These are phyloP conservation scores for Acanthacorydalis orientalis DNA, from an alignment of 2,888 invertebrate species.

Conservation along the genomic window DNA sequence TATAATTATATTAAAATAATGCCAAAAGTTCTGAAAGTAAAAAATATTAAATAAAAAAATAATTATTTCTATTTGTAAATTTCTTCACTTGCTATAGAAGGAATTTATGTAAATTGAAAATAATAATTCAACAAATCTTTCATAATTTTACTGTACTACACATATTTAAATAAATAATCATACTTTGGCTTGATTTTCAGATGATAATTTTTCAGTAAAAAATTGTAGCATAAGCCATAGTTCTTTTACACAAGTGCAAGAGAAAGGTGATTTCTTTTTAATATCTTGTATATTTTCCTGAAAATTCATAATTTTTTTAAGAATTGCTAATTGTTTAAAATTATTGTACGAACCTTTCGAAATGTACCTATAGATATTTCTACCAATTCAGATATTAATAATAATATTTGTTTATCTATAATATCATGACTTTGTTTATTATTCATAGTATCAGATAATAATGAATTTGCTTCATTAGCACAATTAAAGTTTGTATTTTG, in stretches of 20 bases:
- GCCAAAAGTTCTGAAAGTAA: slow-evolving; percentile 27
- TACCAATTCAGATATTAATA: slow-evolving; percentile 21
- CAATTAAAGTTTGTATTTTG: not conserved
- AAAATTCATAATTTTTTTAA: slow-evolving; percentile 9
- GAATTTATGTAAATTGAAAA: too few species aligned
- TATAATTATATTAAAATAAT: slow-evolving; percentile 22
- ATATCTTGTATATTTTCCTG: slow-evolving; percentile 26
- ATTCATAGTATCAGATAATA: not conserved
- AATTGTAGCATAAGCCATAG: slow-evolving; percentile 35
- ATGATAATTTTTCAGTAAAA: slow-evolving; percentile 22
- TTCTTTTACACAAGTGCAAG: slow-evolving; percentile 39
- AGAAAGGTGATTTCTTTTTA: slow-evolving; percentile 30
- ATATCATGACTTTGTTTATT: not conserved
- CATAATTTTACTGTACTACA: too few species aligned
- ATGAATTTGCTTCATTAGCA: not conserved
- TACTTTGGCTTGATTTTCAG: slow-evolving; percentile 13
- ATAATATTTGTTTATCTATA: slow-evolving; percentile 11
- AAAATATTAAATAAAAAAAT: not conserved
- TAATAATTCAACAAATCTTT: too few species aligned
- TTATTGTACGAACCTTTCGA: slow-evolving; percentile 18
- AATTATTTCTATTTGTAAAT: too few species aligned
- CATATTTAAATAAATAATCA: too few species aligned
- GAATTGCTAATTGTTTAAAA: not conserved
- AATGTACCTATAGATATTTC: slow-evolving; percentile 22
- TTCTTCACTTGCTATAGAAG: too few species aligned